Evolutionary conservation across 2,888 invertebrate genomes (phyloP).

Genomic region (Meiosimyza decipiens): DNA sequence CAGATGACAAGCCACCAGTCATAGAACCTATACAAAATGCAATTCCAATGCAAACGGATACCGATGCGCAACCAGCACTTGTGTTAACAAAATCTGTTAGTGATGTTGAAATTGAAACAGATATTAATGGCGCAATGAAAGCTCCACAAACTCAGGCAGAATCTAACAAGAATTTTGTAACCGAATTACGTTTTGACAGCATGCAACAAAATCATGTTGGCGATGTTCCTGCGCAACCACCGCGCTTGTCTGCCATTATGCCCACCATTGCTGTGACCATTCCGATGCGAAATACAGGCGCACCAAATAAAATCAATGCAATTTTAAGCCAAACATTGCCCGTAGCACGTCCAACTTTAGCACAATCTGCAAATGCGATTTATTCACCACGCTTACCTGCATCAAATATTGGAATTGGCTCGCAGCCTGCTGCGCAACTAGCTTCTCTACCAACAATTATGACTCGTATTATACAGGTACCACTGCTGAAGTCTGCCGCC

Average conservation of each 20-base stretch:
- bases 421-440: constrained; percentile 34
- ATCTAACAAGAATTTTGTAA: constrained; percentile 39
- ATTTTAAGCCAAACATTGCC: constrained; percentile 32
- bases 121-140: too few relatives aligned
- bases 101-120: too few relatives aligned
- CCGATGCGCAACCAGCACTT: background rate
- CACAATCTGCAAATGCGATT: constrained; percentile 35
- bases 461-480: constrained; percentile 63
- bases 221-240: constrained; percentile 1
- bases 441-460: constrained; percentile 50
- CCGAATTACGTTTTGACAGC: constrained; percentile 46
- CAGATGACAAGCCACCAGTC: background rate
- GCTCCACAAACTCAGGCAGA: background rate
- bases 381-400: constrained; percentile 43
- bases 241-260: constrained; percentile 32
- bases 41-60: background rate
- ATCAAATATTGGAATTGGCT: constrained; percentile 34
- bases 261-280: constrained; percentile 47
- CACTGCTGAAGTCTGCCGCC: constrained; percentile 67
- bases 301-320: constrained; percentile 25
- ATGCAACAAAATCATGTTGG: constrained; percentile 26
- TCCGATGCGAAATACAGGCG: constrained; percentile 25
- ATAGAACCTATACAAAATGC: background rate
- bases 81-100: too few relatives aligned
- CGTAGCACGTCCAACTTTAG: constrained; percentile 42